Base-by-base conservation (phyloP, 1,140 invertebrate species). In the Zaprionus capensis region DNA sequence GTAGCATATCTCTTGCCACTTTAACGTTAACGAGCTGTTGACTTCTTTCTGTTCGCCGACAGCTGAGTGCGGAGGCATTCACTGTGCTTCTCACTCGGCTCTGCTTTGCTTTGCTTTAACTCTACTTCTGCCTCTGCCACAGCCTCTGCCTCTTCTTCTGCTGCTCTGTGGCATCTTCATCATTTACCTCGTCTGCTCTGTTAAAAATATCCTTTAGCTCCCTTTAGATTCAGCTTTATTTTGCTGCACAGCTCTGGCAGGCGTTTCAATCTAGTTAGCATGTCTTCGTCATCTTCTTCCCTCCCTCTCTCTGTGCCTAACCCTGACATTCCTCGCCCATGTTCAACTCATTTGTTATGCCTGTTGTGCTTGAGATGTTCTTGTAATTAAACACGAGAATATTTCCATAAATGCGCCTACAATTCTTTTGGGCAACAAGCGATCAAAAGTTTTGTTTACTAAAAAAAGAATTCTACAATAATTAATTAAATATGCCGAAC, bases 11-110 rank as follows among this genome's bases (percentile, higher is more conserved):
- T 91, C 71, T 91, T 91, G 88, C 88, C 87, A 91, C 87, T 91
- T 91, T 91, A 91, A 91, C 78, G 79, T 91, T 91, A 91, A 91
- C 87, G 87, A 91, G 87, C 87, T 91, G 87, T 91, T 91, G 87
- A 91, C 87, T 91, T 87, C 87, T 91, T 91, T 91, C 78, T 88
- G 84, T 38, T 65, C 71, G 84, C 78, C 71, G 76, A 73, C 79
- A 85, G 82, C 81, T 85, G 82, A 85, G 82, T 81, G 79, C 57
- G 63, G 67, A 70, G 72, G 80, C 56, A 51, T 41, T 61, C 46
- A 20, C 53, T 46, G 24, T 46, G 41, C 51, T 58, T 38, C 57
- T 3, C 22, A 11, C 31, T 26, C 26, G n/a, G 20, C 20, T 53
- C 57, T 22, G 15, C 17, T 14, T 51, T 4, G n/a, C 36, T 34